Evolutionary conservation across 2,888 invertebrate species (phyloP).

Genomic region (Nymphalis c-album): DNA sequence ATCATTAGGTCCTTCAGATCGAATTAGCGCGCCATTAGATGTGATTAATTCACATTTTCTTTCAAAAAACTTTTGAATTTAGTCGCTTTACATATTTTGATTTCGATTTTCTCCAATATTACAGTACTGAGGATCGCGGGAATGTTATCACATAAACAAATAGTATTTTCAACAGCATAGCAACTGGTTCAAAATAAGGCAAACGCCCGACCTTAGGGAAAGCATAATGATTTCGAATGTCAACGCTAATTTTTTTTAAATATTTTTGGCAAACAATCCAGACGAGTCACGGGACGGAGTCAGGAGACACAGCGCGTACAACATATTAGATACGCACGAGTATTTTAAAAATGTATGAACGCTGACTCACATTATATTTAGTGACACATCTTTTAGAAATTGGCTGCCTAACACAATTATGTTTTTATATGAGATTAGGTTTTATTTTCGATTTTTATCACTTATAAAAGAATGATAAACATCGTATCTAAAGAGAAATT

Average conservation of each 20-base stretch:
- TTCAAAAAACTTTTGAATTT: no score
- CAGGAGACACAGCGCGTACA: constrained; percentile 33
- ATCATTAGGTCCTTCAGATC: no score
- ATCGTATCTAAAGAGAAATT: no score
- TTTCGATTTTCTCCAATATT: no score
- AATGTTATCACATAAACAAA: no score
- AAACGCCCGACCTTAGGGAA: constrained; percentile 24
- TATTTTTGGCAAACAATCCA: constrained; percentile 57
- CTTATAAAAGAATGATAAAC: no score
- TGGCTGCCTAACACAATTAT: neutral
- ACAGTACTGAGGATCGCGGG: no score
- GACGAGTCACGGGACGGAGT: constrained; percentile 51
- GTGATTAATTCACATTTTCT: no score
- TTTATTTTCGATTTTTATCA: neutral
- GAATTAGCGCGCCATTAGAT: no score
- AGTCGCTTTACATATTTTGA: no score
- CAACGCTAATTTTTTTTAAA: constrained; percentile 10
- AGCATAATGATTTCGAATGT: constrained; percentile 18
- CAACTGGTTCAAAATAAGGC: constrained; percentile 30
- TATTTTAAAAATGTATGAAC: constrained; percentile 11
- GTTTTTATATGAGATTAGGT: neutral
- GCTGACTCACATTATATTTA: constrained; percentile 13
- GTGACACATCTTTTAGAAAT: neutral
- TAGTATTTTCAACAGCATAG: constrained; percentile 26
- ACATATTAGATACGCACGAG: constrained; percentile 4